Base-by-base conservation (phyloP, 2,888 invertebrate species). In the Vesta saturnalis region DNA sequence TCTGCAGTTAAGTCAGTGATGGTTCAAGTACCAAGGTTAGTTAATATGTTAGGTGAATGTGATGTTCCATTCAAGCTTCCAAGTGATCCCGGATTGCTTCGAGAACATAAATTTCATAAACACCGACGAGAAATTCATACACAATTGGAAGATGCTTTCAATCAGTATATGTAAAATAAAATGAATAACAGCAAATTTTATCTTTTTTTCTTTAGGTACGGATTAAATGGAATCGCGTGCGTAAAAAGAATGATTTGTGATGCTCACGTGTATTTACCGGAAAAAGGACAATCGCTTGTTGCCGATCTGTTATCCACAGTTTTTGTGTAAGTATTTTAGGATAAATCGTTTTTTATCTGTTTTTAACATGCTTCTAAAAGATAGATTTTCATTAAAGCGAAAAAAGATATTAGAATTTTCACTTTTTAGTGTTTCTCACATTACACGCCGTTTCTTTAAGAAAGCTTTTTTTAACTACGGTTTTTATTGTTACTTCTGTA, bases 241-340 rank as follows among this genome's bases (percentile, higher is more conserved):
- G 82, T 92, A 58, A 85, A 90, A 77, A 86, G 89, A 74, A 88
- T 89, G 67, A 87, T 93, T 67, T 93, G 93, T 77, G 92, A 93
- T 77, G 87, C 89, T 3, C 86, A 85, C 64, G 83, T 83, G 69
- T 83, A 87, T 75, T 81, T 91, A 60, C 87, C 87, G 18, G 85
- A 87, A 0, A 87, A 86, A 8, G 91, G 91, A 30, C 85, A 85
- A 73, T 91, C 90, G 1, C 84, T 92, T 64, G 85, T 91, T 55
- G 90, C 90, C 72, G 91, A 92, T 79, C 81, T 91, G 66, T 80
- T 92, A 59, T 86, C 89, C 76, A 86, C 89, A 59, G 81, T 92
- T 76, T 87, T 92, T 76, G 86, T 87, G 91, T 91, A 81, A 80
- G 84, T 84, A 30, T 30, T 30, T 30, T 30, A 10, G 5, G 30